Evolutionary conservation across 2,113 vertebrate species (phyloP), one percentile per base, ranked within the genome.

Genomic region (Reinhardtius hippoglossoides): DNA sequence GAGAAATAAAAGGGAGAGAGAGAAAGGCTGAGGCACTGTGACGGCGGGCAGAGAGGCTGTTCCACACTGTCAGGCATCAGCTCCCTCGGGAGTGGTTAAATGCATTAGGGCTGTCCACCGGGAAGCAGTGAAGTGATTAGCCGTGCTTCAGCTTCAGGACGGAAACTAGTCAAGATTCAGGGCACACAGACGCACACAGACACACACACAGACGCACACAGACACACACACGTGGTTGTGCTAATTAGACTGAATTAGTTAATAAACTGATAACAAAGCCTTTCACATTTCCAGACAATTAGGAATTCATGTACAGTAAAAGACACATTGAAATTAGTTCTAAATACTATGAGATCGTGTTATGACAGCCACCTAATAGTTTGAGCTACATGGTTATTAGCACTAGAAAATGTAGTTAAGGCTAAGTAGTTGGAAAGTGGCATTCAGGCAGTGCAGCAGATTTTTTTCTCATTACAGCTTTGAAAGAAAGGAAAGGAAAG

Each of bases 111-210:
- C 73, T 57, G 72, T 89, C 89, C 76, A 48, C 80, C 26, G 80
- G 86, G 87, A 86, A 73, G 71, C 71, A 85, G 61, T 46, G 60
- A 74, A 82, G 87, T 92, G 84, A 91, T 91, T 90, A 91, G 74
- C 46, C 6, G 46, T 18, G 46, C 86, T 83, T 87, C 78, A 75
- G 81, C 85, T 84, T 65, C 65, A 76, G 21, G 80, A 74, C 23
- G 3, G 68, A 65, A 82, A 63, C 61, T 66, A 74, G 59, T 71
- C 69, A 42, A 42, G 64, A 82, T 71, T 74, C 71, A 75, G 54
- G 20, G 59, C 86, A 70, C 74, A 71, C 57, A 84, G 18, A 8
- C 42, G 31, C 59, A 71, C 46, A 76, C 55, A 70, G 60, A 69
- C 57, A 0, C 54, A 21, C 54, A 21, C 20, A 21, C 54, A 23